Conservation (phyloP, 2,797 vertebrate genomes). For the Neopelma chrysocephalum region DNA sequence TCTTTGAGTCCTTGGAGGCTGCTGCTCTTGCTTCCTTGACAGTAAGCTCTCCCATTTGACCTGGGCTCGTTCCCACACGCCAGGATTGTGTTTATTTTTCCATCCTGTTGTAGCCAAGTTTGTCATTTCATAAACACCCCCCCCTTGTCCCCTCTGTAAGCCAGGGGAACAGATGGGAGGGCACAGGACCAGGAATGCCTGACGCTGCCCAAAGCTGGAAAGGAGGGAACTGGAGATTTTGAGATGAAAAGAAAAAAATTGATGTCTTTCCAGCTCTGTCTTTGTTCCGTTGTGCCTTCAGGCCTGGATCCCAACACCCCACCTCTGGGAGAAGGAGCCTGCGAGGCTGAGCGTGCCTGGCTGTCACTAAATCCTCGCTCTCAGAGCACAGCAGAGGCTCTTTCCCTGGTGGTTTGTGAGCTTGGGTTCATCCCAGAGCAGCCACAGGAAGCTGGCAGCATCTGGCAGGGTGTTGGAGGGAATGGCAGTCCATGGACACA, state of each 20-base stretch:
- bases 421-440: too few relatives aligned
- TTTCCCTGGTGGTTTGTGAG: not conserved
- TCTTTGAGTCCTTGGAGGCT: not conserved
- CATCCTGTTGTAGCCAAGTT: not conserved
- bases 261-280: not conserved
- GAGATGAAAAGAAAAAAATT: not conserved
- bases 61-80: not conserved
- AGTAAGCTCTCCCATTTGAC: not conserved
- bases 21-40: not conserved
- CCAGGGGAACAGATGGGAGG: constrained; percentile 40
- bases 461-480: too few relatives aligned
- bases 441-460: too few relatives aligned
- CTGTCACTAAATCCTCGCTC: not conserved
- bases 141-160: not conserved
- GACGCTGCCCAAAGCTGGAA: not conserved
- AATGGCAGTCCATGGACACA: too few relatives aligned
- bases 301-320: not conserved
- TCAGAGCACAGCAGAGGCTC: not conserved
- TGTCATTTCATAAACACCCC: constrained; percentile 8
- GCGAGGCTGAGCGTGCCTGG: not conserved
- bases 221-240: not conserved
- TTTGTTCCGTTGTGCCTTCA: not conserved
- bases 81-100: constrained; percentile 21
- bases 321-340: not conserved
- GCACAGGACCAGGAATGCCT: not conserved